A percentile compares a stretch with the other conserved stretches of the same genome.
These are phyloP conservation scores for Bufo bufo DNA, from an alignment of 2,113 vertebrate genomes.

Conservation along the genomic window DNA sequence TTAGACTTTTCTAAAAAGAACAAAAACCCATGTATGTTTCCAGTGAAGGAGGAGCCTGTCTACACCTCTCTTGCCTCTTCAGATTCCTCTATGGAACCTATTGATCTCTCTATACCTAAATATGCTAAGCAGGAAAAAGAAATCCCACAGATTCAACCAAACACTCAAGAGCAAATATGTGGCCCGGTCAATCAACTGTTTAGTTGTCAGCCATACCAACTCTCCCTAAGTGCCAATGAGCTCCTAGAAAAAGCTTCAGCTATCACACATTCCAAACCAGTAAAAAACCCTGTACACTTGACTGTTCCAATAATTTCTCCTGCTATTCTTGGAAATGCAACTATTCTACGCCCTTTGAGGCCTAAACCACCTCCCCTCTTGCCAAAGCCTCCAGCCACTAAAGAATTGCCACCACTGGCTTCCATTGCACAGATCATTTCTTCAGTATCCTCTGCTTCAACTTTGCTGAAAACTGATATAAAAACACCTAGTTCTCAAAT, in stretches of 20 bases:
- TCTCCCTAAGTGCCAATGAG: constrained; percentile 65
- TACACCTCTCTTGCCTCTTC: constrained; percentile 69
- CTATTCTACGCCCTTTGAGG: constrained; percentile 76
- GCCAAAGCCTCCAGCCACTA: constrained; percentile 84
- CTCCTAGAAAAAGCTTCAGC: constrained; percentile 67
- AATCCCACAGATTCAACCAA: constrained; percentile 66
- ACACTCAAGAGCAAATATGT: constrained; percentile 69
- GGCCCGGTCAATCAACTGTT: constrained; percentile 63
- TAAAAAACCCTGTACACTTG: constrained; percentile 79
- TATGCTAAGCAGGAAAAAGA: constrained; percentile 73
- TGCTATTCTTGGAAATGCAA: constrained; percentile 66
- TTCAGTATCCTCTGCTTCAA: constrained; percentile 88
- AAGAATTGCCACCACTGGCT: constrained; percentile 90
- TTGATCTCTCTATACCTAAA: constrained; percentile 93
- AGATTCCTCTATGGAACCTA: constrained; percentile 85
- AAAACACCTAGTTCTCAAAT: constrained; percentile 58
- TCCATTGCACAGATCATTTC: constrained; percentile 98
- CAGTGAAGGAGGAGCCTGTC: constrained; percentile 81
- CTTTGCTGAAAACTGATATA: constrained; percentile 83
- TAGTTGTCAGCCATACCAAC: constrained; percentile 65
- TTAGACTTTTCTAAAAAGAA: constrained; percentile 92
- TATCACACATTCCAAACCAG: constrained; percentile 66
- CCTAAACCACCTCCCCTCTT: constrained; percentile 88
- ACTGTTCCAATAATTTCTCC: constrained; percentile 77
- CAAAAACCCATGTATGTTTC: constrained; percentile 71